Conservation (phyloP, 2,113 vertebrate species). For the Petrocephalus microphthalmus region DNA sequence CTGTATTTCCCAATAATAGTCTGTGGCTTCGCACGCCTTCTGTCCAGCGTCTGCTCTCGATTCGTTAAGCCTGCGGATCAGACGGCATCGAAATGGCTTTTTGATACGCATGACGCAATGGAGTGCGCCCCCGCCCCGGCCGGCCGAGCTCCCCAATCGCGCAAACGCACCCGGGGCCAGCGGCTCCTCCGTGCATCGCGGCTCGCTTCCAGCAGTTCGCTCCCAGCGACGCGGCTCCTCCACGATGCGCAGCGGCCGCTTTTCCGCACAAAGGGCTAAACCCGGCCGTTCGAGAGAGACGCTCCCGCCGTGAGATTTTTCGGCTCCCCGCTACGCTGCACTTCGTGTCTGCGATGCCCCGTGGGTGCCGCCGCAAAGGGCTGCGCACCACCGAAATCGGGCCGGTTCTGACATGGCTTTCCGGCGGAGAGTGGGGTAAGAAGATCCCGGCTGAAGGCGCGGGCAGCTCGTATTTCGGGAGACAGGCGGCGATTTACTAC, state of each 20-base stretch:
- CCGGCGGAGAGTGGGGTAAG: constrained; percentile 64
- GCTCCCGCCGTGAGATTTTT: not conserved
- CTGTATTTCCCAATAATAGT: not conserved
- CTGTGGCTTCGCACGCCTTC: not conserved
- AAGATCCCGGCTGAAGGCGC: not conserved
- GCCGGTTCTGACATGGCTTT: constrained; percentile 57
- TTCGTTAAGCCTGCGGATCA: not conserved
- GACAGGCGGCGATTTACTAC: not conserved
- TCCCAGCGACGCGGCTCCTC: too few relatives aligned
- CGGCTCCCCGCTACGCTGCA: not conserved
- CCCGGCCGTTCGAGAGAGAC: not conserved
- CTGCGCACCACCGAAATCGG: constrained; percentile 45
- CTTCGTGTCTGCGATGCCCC: constrained; percentile 54
- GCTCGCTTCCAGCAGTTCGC: not conserved
- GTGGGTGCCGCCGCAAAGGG: constrained; percentile 37
- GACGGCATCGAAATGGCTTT: not conserved
- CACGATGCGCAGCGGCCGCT: not conserved
- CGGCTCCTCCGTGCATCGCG: not conserved
- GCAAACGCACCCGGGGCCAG: not conserved
- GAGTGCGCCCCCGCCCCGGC: not conserved
- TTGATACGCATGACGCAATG: not conserved
- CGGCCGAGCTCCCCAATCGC: not conserved
- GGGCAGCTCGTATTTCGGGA: not conserved
- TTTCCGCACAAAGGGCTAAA: not conserved
- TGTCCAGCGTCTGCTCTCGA: not conserved